Percentiles rank a stretch among this genome's conserved stretches.
phyloP scores from a whole-genome alignment of 2,113 vertebrate genomes.

The Amphiprion percula region DNA sequence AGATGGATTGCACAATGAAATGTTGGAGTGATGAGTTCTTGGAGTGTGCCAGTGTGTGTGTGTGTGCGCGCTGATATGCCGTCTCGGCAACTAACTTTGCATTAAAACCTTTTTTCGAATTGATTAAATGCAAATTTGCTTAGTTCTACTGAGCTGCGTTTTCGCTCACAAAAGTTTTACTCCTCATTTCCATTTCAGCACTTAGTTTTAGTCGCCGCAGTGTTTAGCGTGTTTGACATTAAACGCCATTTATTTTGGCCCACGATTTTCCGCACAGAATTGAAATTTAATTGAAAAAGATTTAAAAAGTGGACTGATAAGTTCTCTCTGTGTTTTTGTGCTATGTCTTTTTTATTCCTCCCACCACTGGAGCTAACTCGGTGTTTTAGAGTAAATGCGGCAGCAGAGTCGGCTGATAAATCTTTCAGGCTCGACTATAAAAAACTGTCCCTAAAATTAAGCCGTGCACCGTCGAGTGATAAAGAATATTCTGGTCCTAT shows the following conservation, averaged over 20 bases:
- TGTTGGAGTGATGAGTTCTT: slow-evolving; percentile 76
- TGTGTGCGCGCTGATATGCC: slow-evolving; percentile 9
- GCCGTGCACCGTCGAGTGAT: slow-evolving; percentile 51
- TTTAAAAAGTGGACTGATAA: slow-evolving; percentile 36
- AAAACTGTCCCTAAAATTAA: slow-evolving; percentile 72
- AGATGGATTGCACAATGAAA: slow-evolving; percentile 85
- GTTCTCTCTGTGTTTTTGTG: slow-evolving; percentile 30
- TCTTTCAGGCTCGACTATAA: slow-evolving; percentile 63
- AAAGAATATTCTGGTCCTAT: slow-evolving; percentile 58
- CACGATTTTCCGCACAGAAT: slow-evolving; percentile 16
- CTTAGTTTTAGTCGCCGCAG: slow-evolving; percentile 19
- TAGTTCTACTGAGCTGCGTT: slow-evolving; percentile 68
- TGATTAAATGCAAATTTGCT: slow-evolving; percentile 82
- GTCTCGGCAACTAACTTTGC: slow-evolving; percentile 71
- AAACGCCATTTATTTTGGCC: slow-evolving; percentile 47
- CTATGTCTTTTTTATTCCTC: slow-evolving; percentile 19
- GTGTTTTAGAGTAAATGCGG: slow-evolving; percentile 46
- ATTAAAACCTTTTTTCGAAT: slow-evolving; percentile 80
- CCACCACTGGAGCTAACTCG: not conserved
- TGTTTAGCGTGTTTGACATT: slow-evolving; percentile 55
- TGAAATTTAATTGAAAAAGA: slow-evolving; percentile 55
- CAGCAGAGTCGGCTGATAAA: slow-evolving; percentile 52
- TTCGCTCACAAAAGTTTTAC: slow-evolving; percentile 66
- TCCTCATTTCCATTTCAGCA: slow-evolving; percentile 60
- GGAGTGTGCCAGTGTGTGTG: slow-evolving; percentile 28